phyloP scores from a whole-genome alignment of 2,797 vertebrate species.

The Hyperoplus immaculatus region DNA sequence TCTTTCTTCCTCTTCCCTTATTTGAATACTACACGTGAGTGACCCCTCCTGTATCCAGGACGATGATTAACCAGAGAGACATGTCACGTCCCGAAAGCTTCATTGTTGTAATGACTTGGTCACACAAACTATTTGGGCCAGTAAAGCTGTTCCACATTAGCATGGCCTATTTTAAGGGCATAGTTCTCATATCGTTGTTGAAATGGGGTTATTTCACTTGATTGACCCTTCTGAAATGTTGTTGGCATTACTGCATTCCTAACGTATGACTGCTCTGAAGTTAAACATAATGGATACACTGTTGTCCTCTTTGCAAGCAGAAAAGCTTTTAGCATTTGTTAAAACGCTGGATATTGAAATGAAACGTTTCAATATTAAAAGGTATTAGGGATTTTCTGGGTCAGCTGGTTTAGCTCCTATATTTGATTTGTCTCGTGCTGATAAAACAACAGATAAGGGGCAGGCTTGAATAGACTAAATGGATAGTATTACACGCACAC shows the following conservation, averaged over 20 bases:
- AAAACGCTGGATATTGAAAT: constrained; percentile 6
- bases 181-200: constrained; percentile 28
- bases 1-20: constrained; percentile 28
- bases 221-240: constrained; percentile 7
- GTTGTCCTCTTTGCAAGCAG: background rate
- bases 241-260: constrained; percentile 1
- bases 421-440: constrained; percentile 37
- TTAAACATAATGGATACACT: background rate
- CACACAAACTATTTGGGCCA: constrained; percentile 65
- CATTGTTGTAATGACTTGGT: constrained; percentile 71
- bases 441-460: constrained; percentile 35
- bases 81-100: constrained; percentile 46
- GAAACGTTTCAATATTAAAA: background rate
- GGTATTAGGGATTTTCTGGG: constrained; percentile 21
- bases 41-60: constrained; percentile 38
- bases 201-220: constrained; percentile 34
- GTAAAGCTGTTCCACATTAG: constrained; percentile 59
- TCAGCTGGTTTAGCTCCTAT: constrained; percentile 34
- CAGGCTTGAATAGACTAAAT: constrained; percentile 31
- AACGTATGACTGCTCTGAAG: background rate
- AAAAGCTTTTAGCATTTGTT: background rate
- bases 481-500: constrained; percentile 12
- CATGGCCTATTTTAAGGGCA: constrained; percentile 60
- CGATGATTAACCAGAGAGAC: constrained; percentile 64
- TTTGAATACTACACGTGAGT: constrained; percentile 39